Base-by-base conservation (phyloP, 2,797 vertebrate genomes). In the Lemur catta region DNA sequence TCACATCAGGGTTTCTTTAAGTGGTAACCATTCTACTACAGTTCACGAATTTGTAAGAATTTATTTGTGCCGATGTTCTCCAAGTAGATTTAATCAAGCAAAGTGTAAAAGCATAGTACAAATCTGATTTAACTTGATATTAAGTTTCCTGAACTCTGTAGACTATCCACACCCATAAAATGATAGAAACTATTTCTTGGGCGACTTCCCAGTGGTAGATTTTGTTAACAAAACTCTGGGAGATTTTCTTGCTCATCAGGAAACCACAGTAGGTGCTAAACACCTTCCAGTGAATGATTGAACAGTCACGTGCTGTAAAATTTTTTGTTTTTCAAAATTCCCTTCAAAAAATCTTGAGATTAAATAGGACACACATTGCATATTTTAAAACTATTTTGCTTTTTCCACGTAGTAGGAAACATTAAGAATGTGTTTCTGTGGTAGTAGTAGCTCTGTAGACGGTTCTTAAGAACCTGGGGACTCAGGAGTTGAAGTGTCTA, bases 281-380 rank as follows among this genome's bases (percentile, higher is more conserved):
- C 9, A 63, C 24, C 35, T 94, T 57, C n/a, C 15, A 35, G 33
- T n/a, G 63, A 43, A 82, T 50, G 65, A 48, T 22, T 38, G 30
- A 80, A 61, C 2, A 6, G 4, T 38, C 17, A 6, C 2, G 43
- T 10, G 26, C 7, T 20, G 14, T 69, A 57, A 65, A 22, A 9
- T 4, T 15, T 91, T 81, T 57, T 92, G 10, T 17, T 63, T 91
- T 84, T 71, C n/a, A 57, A 35, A 75, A 28, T 50, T 84, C 67
- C 50, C 63, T 94, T 78, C 3, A 12, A 48, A 55, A 76, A 15
- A 65, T 38, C n/a, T 63, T 79, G 50, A 43, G 38, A 17, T 74
- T 84, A 52, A 48, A 41, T 7, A 75, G 50, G 10, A 43, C 5
- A 0, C 8, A n/a, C 11, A 24, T 6, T 43, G 22, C 43, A 26